Base-by-base conservation (phyloP, 1,140 invertebrate species). In the Heliothis subflexa region DNA sequence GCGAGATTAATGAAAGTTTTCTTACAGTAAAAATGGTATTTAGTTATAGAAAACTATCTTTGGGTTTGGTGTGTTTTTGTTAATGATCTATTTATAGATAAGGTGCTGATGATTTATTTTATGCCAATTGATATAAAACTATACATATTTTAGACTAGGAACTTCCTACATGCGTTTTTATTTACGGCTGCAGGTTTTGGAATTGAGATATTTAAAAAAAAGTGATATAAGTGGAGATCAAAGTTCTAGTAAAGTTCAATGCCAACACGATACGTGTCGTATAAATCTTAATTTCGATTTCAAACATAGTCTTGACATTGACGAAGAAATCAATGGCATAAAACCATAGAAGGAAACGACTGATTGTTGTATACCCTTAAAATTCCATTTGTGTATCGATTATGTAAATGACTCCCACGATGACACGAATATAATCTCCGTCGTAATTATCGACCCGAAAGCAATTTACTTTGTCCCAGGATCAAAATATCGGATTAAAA, bases 381-480 rank as follows among this genome's bases (percentile, higher is more conserved):
- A 70, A 77, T 77, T 80, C 73, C 18, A 50, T 52, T 68, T 55
- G 72, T 70, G 49, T 66, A 64, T 77, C 68, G 49, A 70, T 59
- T 77, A 80, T 80, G 73, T 59, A 77, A 80, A 80, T 72, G 5
- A 49, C 50, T 28, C 55, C 54, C 57, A 28, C 78, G 62, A 76
- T 71, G 79, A 72, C 79, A 77, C 13, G 70, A 55, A 57, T 74
- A 54, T 78, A 71, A 76, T 81, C 61, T 64, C 16, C 59, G 57
- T 61, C 28, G 70, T 78, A 61, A 74, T 83, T 64, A 75, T 81
- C 77, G 68, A 79, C 25, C 66, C 57, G 49, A 81, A 78, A 73
- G 79, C 79, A 83, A 83, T 83, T 81, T 81, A 79, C 74, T 62
- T 75, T 61, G 25, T 64, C 47, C 40, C 55, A 77, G 75, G 62